Conservation (phyloP, 2,113 vertebrate genomes). For the Dasyprocta punctata region DNA sequence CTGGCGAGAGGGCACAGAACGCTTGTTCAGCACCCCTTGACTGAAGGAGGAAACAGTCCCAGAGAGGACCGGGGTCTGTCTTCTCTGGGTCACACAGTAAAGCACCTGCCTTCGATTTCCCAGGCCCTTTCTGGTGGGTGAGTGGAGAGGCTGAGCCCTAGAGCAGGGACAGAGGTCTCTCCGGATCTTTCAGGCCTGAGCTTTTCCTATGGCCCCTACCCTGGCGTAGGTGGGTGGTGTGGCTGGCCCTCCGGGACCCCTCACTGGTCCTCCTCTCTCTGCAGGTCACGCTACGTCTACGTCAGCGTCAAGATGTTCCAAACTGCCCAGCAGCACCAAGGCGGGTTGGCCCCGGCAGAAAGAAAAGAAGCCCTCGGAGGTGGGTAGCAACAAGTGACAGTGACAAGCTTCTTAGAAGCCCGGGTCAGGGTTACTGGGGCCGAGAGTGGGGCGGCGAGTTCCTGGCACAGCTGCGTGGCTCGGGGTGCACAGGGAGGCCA, state of each 20-base stretch:
- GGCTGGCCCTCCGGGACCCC: neutral
- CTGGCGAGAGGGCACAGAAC: too few relatives aligned
- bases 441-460: neutral
- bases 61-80: neutral
- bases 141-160: neutral
- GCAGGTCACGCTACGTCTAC: constrained; percentile 95
- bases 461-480: neutral
- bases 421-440: neutral
- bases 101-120: neutral
- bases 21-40: neutral
- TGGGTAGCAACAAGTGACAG: constrained; percentile 63
- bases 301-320: constrained; percentile 93
- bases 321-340: constrained; percentile 90
- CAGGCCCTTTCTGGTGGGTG: neutral
- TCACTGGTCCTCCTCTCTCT: constrained; percentile 32
- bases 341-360: constrained; percentile 94
- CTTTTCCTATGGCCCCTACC: neutral
- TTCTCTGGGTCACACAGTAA: neutral
- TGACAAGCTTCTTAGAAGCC: neutral
- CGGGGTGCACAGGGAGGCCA: neutral
- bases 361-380: constrained; percentile 98
- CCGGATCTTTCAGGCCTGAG: neutral
- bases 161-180: neutral
- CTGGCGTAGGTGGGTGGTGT: neutral
- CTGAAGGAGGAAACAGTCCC: neutral